Percentiles rank a stretch among this genome's conserved stretches.
Conservation (phyloP, 2,797 vertebrate species). For the Sciurus carolinensis region DNA sequence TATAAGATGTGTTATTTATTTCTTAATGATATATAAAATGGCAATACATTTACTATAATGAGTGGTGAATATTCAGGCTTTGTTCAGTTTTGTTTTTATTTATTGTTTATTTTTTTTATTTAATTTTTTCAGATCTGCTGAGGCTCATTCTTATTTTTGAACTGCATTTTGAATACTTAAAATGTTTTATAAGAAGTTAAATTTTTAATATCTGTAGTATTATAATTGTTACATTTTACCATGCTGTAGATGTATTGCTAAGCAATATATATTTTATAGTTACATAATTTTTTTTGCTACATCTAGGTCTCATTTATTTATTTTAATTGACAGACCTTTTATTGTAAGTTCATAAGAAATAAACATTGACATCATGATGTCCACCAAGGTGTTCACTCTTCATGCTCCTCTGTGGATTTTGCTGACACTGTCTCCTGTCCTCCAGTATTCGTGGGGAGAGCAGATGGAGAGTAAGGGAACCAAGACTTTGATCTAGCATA, state of each 20-base stretch:
- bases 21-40: not conserved
- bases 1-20: not conserved
- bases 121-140: too few relatives aligned
- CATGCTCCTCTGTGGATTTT: too few relatives aligned
- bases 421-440: too few relatives aligned
- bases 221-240: not conserved
- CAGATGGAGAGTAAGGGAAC: too few relatives aligned
- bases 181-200: not conserved
- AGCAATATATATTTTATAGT: not conserved
- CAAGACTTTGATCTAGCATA: too few relatives aligned
- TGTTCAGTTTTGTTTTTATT: too few relatives aligned
- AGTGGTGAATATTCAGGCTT: not conserved
- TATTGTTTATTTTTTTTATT: too few relatives aligned
- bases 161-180: not conserved
- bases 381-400: too few relatives aligned
- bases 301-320: not conserved
- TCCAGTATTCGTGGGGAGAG: too few relatives aligned
- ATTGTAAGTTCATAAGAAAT: not conserved
- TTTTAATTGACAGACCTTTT: not conserved
- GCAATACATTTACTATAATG: not conserved
- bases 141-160: too few relatives aligned
- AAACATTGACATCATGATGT: not conserved
- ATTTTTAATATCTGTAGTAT: not conserved
- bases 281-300: not conserved
- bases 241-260: not conserved